Evolutionary conservation across 2,888 invertebrate species (phyloP), one percentile per base, ranked within the genome.

Genomic region (Papilio demoleus): DNA sequence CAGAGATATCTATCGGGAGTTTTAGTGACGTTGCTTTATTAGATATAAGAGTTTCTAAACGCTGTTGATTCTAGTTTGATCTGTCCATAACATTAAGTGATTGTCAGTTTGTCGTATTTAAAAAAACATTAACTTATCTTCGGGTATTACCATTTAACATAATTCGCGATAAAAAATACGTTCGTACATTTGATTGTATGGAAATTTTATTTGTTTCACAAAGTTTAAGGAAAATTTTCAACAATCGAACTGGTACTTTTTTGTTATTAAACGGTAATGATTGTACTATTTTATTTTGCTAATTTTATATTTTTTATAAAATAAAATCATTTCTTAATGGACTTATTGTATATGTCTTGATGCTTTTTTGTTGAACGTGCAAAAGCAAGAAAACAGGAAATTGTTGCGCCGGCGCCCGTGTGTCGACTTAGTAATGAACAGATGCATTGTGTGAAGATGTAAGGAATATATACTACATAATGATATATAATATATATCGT

Each of bases 351-450:
- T 22, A 19, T 59, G 22, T 38, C 22, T 59, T 14, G 36, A 61
- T 50, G 9, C 17, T 78, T 72, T 76, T 74, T 71, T 71, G 72
- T 71, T 71, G 70, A 75, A 76, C 73, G 78, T 80, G 79, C 77
- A 82, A 72, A 80, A 81, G 80, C 77, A 82, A 72, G 81, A 77
- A 79, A 84, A 85, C 88, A 88, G 90, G 90, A 91, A 89, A 81
- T 79, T 72, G 71, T 70, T 81, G 80, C 80, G 80, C 82, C 81
- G 76, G 73, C 75, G 80, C 73, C 74, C 77, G 77, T 79, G 79
- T 76, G 76, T 74, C 71, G 78, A 79, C 81, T 83, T 81, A 47
- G 83, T 79, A 80, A 82, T 72, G 81, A 62, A 70, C 71, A 65
- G 36, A 34, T 22, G 50, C 45, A 62, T 47, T 65, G 68, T 65